Conservation (phyloP, 2,113 vertebrate species). For the Xiphophorus couchianus region DNA sequence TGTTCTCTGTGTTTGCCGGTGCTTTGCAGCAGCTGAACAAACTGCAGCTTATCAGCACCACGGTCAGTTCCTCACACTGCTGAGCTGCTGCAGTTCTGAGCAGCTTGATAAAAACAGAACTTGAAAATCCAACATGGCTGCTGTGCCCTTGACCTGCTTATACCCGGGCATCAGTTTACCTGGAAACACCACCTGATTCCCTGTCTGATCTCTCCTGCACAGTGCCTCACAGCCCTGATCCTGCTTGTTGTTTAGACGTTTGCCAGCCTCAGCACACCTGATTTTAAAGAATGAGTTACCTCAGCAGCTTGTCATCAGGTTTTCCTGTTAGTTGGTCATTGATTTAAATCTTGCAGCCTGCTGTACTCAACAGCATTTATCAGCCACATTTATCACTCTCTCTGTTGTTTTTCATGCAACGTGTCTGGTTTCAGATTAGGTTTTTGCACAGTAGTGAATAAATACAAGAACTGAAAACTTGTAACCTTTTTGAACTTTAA, state of each 20-base stretch:
- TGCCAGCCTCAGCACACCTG: neutral
- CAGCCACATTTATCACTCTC: neutral
- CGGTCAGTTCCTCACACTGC: conserved; percentile 52
- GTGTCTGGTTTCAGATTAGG: neutral
- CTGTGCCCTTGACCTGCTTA: conserved; percentile 19
- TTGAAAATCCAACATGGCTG: conserved; percentile 40
- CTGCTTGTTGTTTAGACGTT: no score
- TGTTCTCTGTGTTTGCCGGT: neutral
- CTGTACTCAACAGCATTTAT: neutral
- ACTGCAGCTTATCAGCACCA: conserved; percentile 64
- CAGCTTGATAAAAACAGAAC: neutral
- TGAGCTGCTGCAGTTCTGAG: conserved; percentile 13
- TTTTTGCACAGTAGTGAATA: neutral
- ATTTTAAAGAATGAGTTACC: neutral
- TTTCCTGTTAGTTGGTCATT: no score
- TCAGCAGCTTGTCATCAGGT: neutral
- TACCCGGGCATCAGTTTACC: neutral
- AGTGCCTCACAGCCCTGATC: neutral
- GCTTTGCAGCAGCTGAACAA: neutral
- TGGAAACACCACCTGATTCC: neutral
- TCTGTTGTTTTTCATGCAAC: neutral
- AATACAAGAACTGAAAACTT: neutral
- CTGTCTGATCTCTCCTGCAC: no score
- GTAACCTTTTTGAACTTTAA: neutral
- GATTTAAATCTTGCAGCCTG: neutral